Base-by-base conservation (phyloP, 2,888 invertebrate species). In the Syritta pipiens region DNA sequence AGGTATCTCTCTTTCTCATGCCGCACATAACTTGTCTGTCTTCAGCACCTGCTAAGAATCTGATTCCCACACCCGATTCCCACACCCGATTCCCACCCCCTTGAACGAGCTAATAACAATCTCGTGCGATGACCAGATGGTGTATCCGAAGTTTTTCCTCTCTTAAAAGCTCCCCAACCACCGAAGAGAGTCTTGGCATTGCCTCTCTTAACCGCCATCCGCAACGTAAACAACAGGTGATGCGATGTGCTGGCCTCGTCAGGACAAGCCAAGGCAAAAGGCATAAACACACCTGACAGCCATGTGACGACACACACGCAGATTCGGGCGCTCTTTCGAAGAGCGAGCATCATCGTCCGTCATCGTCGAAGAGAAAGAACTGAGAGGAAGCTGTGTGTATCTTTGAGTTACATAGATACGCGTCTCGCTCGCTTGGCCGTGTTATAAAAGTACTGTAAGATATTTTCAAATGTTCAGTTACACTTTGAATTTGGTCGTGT, bases 401-500 rank as follows among this genome's bases (percentile, higher is more conserved):
- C 65, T 77, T 48, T 20, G 59, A 65, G 30, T 24, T 57, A 35
- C 46, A 60, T n/a, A 46, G 53, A 46, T 49, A 51, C 49, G 30
- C 49, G 49, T 49, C 59, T 67, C 51, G 42, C 37, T 17, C 37
- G 37, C 14, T 14, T 37, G 19, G 62, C 62, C 10, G 46, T 53
- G 35, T 62, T 72, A 88, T 87, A 87, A 87, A 87, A 86, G 86
- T 86, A 85, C 85, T 86, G 85, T 82, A 83, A 85, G 84, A 82
- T 84, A 84, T 84, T 83, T 83, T 84, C 84, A 85, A 86, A 85
- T 84, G 84, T 84, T 87, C 86, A 87, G 87, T 87, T 86, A 85
- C 87, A 87, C 87, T 87, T 87, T 86, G 86, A 86, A 85, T 86
- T 86, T 86, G 84, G 85, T 84, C 85, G 86, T 86, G 87, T 83